Base-by-base conservation (phyloP, 2,888 invertebrate genomes). In the Mythimna vitellina region DNA sequence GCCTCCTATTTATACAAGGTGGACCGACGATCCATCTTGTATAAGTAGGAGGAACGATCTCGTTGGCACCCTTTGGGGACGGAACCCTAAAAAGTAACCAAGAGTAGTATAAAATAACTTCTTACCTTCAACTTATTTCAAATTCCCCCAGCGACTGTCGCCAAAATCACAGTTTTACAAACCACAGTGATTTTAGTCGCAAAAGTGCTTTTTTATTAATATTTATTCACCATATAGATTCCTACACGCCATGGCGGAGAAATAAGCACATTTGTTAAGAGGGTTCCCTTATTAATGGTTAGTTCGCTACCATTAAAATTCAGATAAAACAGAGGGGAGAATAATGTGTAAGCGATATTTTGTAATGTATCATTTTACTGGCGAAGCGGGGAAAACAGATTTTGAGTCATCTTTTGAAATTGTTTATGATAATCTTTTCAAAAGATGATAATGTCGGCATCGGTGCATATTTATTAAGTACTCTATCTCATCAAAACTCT, bases 211-310 rank as follows among this genome's bases (percentile, higher is more conserved):
- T 78, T 80, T 85, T 87, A 90, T 90, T 88, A 87, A 86, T 89
- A 89, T 90, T 87, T 89, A 89, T 89, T 70, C 69, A 64, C 58
- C 42, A 73, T 65, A 80, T 51, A 70, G 65, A 73, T 83, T 85
- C 81, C 72, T 79, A 80, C 81, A 83, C 81, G 89, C 83, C 88
- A 75, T 72, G 84, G 75, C 60, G 72, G 73, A 66, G 80, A 76
- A 88, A 84, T 78, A 78, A 76, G 73, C 74, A 86, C 87, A 90
- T 91, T 88, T 89, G 88, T 90, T 85, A 89, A 78, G 81, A 86
- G 87, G 86, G 89, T 78, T 54, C 77, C 22, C 61, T 80, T 89
- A 87, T 88, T 87, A 89, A 89, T 87, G 87, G 78, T 67, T 87
- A 88, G 83, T 88, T 87, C 53, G 46, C 88, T 83, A 84, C 82